Evolutionary conservation across 2,113 vertebrate genomes (phyloP).

Genomic region (Pseudonaja textilis): DNA sequence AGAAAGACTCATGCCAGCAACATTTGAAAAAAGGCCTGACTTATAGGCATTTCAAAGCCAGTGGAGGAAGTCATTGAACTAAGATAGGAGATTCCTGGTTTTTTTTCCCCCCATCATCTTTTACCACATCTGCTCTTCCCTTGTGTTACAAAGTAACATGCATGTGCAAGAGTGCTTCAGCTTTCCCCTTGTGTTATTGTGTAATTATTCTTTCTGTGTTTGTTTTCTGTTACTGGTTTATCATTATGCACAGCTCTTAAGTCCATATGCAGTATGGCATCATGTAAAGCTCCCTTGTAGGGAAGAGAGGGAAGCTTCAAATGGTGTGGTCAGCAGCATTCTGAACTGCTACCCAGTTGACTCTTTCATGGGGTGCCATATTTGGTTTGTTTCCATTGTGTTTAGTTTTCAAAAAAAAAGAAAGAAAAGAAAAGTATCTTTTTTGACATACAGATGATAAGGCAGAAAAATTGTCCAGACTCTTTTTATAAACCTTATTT

Average conservation of each 20-base stretch:
- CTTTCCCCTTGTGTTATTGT: not conserved
- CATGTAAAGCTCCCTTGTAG: not conserved
- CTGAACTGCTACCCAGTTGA: not conserved
- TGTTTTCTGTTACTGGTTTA: not conserved
- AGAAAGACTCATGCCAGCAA: not conserved
- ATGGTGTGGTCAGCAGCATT: not conserved
- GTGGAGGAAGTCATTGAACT: not conserved
- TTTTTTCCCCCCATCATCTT: not conserved
- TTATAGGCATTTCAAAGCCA: not conserved
- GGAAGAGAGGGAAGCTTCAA: not conserved
- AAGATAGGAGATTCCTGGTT: not conserved
- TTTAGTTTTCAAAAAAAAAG: not conserved
- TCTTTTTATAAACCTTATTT: not conserved
- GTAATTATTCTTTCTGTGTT: not conserved
- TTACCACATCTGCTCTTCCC: not conserved
- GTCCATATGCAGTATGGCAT: not conserved
- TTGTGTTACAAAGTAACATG: not conserved
- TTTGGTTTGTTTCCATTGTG: not conserved
- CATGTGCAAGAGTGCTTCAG: too few relatives aligned
- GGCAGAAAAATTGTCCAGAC: not conserved
- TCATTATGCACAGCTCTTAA: not conserved
- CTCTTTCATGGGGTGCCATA: not conserved
- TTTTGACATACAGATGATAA: not conserved
- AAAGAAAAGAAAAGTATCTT: not conserved
- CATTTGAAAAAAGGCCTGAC: not conserved